phyloP scores from a whole-genome alignment of 2,113 vertebrate genomes.

The Sturnira hondurensis region DNA sequence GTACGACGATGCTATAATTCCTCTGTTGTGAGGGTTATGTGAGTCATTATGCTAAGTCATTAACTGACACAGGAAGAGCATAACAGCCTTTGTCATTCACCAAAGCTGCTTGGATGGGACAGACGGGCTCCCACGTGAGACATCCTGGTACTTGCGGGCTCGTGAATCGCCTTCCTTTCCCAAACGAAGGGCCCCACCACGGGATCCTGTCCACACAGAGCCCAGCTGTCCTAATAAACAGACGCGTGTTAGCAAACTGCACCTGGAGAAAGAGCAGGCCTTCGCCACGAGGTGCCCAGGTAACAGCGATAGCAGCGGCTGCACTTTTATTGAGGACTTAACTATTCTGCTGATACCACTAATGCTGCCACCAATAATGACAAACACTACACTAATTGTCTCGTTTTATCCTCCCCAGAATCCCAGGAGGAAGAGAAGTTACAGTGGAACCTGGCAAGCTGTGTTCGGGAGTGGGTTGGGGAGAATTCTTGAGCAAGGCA shows the following conservation, averaged over 20 bases:
- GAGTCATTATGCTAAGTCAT: slow-evolving; percentile 53
- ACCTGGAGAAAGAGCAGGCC: background rate
- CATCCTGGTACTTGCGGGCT: background rate
- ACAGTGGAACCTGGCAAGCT: background rate
- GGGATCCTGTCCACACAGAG: background rate
- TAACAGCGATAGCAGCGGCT: background rate
- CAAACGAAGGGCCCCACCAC: background rate
- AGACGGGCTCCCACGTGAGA: background rate
- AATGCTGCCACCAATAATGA: background rate
- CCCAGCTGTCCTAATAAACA: background rate
- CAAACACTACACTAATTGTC: background rate
- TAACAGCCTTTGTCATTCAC: slow-evolving; percentile 45
- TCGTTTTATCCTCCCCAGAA: background rate
- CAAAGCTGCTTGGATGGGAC: background rate
- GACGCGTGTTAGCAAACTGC: background rate
- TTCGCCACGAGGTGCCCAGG: background rate
- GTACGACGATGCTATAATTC: slow-evolving; percentile 56
- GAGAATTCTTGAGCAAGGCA: background rate
- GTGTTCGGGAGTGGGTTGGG: fast-evolving
- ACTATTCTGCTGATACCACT: background rate
- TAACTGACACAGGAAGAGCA: slow-evolving; percentile 53
- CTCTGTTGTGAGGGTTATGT: slow-evolving; percentile 57
- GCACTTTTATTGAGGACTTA: background rate
- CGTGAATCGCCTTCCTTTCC: background rate
- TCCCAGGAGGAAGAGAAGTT: background rate